Evolutionary conservation across 2,113 vertebrate genomes (phyloP), one percentile per base, ranked within the genome.

Genomic region (Toxostoma redivivum): DNA sequence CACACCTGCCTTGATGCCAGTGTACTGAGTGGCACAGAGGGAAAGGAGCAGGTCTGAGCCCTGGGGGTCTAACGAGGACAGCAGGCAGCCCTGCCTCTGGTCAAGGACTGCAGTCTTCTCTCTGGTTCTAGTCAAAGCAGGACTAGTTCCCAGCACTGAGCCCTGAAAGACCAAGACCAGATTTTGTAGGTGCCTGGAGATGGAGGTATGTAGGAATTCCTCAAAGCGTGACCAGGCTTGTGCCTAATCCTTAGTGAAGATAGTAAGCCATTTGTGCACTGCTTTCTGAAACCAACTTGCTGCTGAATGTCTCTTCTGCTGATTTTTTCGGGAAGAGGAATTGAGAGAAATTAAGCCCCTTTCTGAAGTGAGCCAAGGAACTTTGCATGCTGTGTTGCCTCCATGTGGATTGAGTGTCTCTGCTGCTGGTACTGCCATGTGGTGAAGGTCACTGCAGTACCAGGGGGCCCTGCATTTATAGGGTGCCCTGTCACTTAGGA

Each of bases 61-160:
- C 47, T 0, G 0, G 23, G 47, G 42, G 5, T 73, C 11, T 33
- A 4, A 44, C 0, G 2, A 62, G 44, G 38, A 37, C 53, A 72
- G 69, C 42, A 61, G 38, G 12, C 47, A 86, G n/a, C 56, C 64
- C 61, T 15, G 22, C 23, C 27, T 54, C 64, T 71, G n/a, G 4
- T 17, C 57, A 23, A 35, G 47, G 53, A 24, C 45, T 45, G 44
- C 47, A 33, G 5, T 11, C 51, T 84, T 65, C 25, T 35, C 8
- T 86, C 48, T 42, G 35, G 15, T 62, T 53, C 24, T 28, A 2
- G 24, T 45, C 64, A 78, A 57, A 90, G 69, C 65, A 91, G 60
- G 27, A 78, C 40, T 47, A 11, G 27, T 48, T 84, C 44, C 31
- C 38, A 40, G 12, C 28, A 11, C 42, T 38, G 47, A 78, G 50